Evolutionary conservation across 2,888 invertebrate genomes (phyloP).

Genomic region (Amitus sp.): DNA sequence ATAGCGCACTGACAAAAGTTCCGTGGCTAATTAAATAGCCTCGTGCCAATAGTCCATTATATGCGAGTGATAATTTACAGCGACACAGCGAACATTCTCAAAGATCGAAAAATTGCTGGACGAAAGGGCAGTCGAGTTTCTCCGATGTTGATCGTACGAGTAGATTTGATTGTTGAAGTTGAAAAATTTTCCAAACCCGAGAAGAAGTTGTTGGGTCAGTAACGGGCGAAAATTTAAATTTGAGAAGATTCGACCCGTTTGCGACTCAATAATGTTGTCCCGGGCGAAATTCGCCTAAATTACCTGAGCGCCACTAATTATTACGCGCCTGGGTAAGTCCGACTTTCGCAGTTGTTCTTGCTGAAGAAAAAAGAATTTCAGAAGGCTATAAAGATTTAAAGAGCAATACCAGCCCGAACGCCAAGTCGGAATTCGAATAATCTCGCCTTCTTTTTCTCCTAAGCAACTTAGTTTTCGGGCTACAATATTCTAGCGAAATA

Average conservation of each 20-base stretch:
- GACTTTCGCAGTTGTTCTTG: conserved; percentile 9
- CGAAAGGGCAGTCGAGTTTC: conserved; percentile 9
- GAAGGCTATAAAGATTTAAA: background rate
- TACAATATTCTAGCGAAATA: conserved; percentile 4
- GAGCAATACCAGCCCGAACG: conserved; percentile 16
- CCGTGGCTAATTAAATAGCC: too few species aligned
- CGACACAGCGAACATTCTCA: too few species aligned
- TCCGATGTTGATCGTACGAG: background rate
- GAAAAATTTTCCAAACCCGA: conserved; percentile 4
- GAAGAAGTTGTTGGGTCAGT: too few species aligned
- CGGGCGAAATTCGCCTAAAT: too few species aligned
- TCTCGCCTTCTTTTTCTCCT: conserved; percentile 28
- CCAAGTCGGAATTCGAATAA: background rate
- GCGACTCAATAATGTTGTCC: too few species aligned
- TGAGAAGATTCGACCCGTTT: too few species aligned
- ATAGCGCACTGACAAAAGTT: too few species aligned
- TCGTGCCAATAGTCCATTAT: too few species aligned
- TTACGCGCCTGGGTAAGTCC: too few species aligned
- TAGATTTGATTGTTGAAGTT: background rate
- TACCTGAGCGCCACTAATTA: too few species aligned
- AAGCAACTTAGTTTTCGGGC: too few species aligned
- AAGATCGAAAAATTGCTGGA: conserved; percentile 23
- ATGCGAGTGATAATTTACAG: conserved; percentile 10
- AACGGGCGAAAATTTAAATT: too few species aligned
- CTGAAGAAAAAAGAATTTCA: background rate